These are phyloP conservation scores for Chroicocephalus ridibundus DNA, from an alignment of 2,113 vertebrate genomes.

Conservation along the genomic window DNA sequence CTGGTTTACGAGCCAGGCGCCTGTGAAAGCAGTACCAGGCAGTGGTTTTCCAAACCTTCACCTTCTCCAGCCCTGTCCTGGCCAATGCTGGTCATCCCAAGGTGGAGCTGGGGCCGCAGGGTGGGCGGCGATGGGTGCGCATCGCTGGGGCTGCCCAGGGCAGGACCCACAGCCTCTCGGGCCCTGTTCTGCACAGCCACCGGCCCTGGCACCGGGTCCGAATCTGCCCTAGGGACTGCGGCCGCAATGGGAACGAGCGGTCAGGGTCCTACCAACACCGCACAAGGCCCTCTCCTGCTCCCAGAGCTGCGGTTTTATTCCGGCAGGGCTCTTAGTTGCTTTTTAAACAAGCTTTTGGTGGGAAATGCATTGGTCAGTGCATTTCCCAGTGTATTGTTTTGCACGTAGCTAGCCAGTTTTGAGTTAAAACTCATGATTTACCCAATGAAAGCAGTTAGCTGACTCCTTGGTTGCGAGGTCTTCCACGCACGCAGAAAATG, in stretches of 20 bases:
- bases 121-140: background rate
- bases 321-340: constrained; percentile 8
- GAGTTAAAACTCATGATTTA: constrained; percentile 60
- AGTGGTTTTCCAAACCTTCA: background rate
- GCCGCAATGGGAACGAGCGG: background rate
- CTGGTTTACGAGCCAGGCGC: background rate
- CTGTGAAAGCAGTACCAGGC: background rate
- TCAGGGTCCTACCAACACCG: background rate
- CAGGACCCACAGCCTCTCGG: background rate
- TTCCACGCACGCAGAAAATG: background rate
- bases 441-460: constrained; percentile 40
- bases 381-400: constrained; percentile 63
- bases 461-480: background rate
- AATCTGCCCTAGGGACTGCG: background rate
- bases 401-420: constrained; percentile 45
- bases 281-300: background rate
- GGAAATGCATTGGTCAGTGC: constrained; percentile 46
- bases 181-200: background rate
- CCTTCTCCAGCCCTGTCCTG: background rate
- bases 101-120: background rate
- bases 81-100: rapidly evolving
- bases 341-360: constrained; percentile 47
- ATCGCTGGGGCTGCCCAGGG: background rate
- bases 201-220: background rate
- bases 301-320: constrained; percentile 18